Base-by-base conservation (phyloP, 2,888 invertebrate species). In the Azorinus chamasolen region DNA sequence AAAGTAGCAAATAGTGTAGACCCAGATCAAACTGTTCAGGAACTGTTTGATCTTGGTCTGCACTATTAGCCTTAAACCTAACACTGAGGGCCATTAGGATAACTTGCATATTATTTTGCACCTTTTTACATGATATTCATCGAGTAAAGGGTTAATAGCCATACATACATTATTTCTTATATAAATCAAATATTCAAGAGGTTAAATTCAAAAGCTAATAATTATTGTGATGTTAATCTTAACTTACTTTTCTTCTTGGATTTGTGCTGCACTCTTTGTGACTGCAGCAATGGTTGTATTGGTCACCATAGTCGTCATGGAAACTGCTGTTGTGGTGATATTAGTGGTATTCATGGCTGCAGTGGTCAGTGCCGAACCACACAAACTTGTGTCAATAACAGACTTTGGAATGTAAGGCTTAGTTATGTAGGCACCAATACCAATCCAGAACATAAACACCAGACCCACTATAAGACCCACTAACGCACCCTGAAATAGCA, bases 401-500 rank as follows among this genome's bases (percentile, higher is more conserved):
- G 85, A 53, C 37, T 79, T 85, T 1, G 76, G 74, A 16, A 83
- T 74, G 22, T 73, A 72, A 0, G 81, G 79, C 59, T 88, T 87
- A 62, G 88, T 83, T 14, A 96, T 54, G 96, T 94, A 96, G 4
- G 95, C 95, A 0, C 97, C 97, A 91, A 98, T 96, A 59, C 96
- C 97, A 83, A 97, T 95, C 96, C 97, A 97, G 51, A 97, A 94
- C 1, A 96, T 95, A 62, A 96, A 89, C 0, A 94, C 93, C 73
- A 97, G 94, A 0, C 96, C 96, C 5, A 93, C 87, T 0, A 95
- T 55, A 1, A 96, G 93, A 0, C 96, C 97, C 14, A 94, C 87
- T 12, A 96, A 93, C 0, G 95, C 96, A 32, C 97, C 97, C 95
- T 96, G 93, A 8, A 75, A 51, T 20, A 25, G n/a, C 24, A 32